These are phyloP conservation scores for Liposcelis brunnea DNA, from an alignment of 2,888 invertebrate genomes.

Conservation along the genomic window DNA sequence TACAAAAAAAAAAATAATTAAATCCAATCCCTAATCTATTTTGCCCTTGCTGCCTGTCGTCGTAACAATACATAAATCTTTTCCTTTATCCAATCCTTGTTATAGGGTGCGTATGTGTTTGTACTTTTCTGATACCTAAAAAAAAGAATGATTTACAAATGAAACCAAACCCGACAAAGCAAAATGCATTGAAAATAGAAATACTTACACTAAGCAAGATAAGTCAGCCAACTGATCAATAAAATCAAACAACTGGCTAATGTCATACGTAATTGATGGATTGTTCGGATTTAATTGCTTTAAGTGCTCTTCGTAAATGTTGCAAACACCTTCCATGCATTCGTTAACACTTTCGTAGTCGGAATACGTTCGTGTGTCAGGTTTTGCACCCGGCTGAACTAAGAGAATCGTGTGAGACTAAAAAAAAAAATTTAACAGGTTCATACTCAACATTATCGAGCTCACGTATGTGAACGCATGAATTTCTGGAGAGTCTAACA, in stretches of 20 bases:
- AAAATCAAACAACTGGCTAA: slow-evolving; percentile 94
- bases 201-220: slow-evolving; percentile 73
- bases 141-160: no score
- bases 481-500: no score
- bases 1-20: no score
- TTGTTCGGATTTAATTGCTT: slow-evolving; percentile 90
- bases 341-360: slow-evolving; percentile 97
- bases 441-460: no score
- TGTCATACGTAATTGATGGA: slow-evolving; percentile 95
- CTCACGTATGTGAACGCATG: no score
- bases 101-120: slow-evolving; percentile 93
- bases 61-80: slow-evolving; percentile 84
- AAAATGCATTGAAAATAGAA: no score
- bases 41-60: slow-evolving; percentile 65
- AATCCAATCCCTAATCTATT: no score
- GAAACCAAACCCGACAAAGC: no score
- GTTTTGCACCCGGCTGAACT: slow-evolving; percentile 82
- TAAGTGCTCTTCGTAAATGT: slow-evolving; percentile 96
- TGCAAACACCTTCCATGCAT: slow-evolving; percentile 96
- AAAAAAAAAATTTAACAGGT: slow-evolving; percentile 28
- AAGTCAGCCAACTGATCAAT: slow-evolving; percentile 90
- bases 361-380: slow-evolving; percentile 92
- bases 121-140: slow-evolving; percentile 68
- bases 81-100: slow-evolving; percentile 99
- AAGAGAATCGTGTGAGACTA: slow-evolving; percentile 94